Evolutionary conservation across 2,797 vertebrate species (phyloP).

Genomic region (Emydoidea blandingii): DNA sequence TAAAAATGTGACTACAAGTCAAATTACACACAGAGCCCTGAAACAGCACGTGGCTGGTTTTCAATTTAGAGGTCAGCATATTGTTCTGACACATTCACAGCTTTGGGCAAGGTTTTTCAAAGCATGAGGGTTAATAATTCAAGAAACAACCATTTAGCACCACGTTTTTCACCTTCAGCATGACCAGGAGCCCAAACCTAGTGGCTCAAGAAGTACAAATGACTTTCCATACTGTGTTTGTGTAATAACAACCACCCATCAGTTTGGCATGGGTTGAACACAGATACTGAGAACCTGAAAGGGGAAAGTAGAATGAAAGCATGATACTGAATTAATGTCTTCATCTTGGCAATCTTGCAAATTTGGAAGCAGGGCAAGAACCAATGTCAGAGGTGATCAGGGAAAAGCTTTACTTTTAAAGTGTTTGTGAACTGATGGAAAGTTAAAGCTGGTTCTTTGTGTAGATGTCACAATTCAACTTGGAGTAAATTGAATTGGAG

Average conservation of each 20-base stretch:
- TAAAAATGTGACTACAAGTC: not conserved
- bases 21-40: not conserved
- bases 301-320: not conserved
- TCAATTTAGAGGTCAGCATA: not conserved
- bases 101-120: not conserved
- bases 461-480: not conserved
- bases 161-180: not conserved
- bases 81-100: not conserved
- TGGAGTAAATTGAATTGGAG: not conserved
- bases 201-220: not conserved
- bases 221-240: not conserved
- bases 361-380: not conserved
- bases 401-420: conserved; percentile 1
- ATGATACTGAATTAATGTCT: not conserved
- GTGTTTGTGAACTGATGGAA: not conserved
- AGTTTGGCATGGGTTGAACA: not conserved
- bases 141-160: not conserved
- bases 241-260: fast-evolving
- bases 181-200: not conserved
- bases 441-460: not conserved
- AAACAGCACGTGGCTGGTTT: not conserved
- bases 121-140: not conserved
- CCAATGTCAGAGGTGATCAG: not conserved
- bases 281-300: not conserved
- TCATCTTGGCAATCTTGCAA: not conserved